Conservation (phyloP, 1,140 invertebrate species). For the Zaprionus nigranus region DNA sequence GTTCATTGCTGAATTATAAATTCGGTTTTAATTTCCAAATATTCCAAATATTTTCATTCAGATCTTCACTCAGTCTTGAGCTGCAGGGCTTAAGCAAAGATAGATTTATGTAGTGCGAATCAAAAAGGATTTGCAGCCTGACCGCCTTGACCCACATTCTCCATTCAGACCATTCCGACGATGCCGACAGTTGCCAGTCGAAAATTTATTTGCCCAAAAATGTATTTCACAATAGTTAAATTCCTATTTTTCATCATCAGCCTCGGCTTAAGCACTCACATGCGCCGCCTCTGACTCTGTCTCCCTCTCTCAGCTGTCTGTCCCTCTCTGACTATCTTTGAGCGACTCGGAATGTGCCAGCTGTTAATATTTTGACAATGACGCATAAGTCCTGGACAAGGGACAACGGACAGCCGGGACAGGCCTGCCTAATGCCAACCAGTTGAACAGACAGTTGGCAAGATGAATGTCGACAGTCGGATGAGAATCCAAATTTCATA, state of each 20-base stretch:
- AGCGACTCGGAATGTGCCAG: constrained; percentile 65
- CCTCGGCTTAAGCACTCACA: constrained; percentile 68
- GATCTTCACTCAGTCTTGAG: constrained; percentile 15
- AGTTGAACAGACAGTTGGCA: constrained; percentile 70
- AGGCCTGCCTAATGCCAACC: constrained; percentile 62
- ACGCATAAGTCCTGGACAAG: constrained; percentile 71
- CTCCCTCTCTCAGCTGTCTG: not conserved
- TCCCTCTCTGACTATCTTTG: constrained; percentile 16
- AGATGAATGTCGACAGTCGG: constrained; percentile 81
- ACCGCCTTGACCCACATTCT: constrained; percentile 63
- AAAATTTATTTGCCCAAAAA: constrained; percentile 60
- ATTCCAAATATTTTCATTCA: constrained; percentile 5
- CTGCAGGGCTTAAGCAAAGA: constrained; percentile 4
- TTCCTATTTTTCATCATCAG: constrained; percentile 74
- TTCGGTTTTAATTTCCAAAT: constrained; percentile 43
- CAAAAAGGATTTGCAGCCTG: constrained; percentile 52
- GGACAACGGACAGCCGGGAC: constrained; percentile 28
- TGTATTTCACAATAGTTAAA: constrained; percentile 72
- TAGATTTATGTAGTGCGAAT: constrained; percentile 50
- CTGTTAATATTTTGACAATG: constrained; percentile 83
- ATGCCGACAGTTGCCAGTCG: constrained; percentile 25
- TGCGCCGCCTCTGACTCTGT: constrained; percentile 14
- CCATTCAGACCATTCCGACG: constrained; percentile 1
- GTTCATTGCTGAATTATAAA: constrained; percentile 41
- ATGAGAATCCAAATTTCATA: constrained; percentile 77